phyloP scores from a whole-genome alignment of 1,140 invertebrate genomes.

The Drosophila mojavensis region DNA sequence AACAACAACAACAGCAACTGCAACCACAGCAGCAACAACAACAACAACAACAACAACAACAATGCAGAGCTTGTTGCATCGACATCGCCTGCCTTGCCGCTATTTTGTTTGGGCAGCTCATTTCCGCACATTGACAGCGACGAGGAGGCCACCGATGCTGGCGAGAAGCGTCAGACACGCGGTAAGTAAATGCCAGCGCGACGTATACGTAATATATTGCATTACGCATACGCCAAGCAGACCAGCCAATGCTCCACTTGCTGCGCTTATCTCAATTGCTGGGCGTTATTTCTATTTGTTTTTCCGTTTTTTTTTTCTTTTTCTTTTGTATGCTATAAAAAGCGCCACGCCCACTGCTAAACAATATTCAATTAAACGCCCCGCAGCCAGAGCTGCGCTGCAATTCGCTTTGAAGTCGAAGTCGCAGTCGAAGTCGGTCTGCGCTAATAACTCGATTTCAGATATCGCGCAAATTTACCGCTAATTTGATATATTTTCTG shows the following conservation, averaged over 20 bases:
- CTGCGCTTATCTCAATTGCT: slow-evolving; percentile 57
- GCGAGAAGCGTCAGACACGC: slow-evolving; percentile 77
- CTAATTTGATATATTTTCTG: slow-evolving; percentile 76
- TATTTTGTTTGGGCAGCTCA: slow-evolving; percentile 88
- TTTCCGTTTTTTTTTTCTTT: slow-evolving; percentile 13
- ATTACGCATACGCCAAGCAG: slow-evolving; percentile 68
- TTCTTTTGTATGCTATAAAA: slow-evolving; percentile 55
- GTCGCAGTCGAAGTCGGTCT: slow-evolving; percentile 12
- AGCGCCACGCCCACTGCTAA: slow-evolving; percentile 21
- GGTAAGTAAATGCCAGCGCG: slow-evolving; percentile 48
- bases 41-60: slow-evolving; percentile 38
- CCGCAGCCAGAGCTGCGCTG: slow-evolving; percentile 62
- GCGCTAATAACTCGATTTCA: slow-evolving; percentile 44
- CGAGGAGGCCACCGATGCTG: slow-evolving; percentile 86
- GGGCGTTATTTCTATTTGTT: slow-evolving; percentile 76
- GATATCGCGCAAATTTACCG: slow-evolving; percentile 56
- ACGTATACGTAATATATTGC: slow-evolving; percentile 66
- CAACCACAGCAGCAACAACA: slow-evolving; percentile 18
- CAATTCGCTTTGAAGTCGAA: slow-evolving; percentile 66
- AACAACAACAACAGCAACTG: slow-evolving; percentile 19
- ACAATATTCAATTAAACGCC: slow-evolving; percentile 79
- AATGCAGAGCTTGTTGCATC: slow-evolving; percentile 44
- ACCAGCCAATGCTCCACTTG: slow-evolving; percentile 13
- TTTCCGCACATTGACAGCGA: slow-evolving; percentile 90
- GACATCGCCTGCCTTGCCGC: slow-evolving; percentile 82